A percentile compares a stretch with the other conserved stretches of the same genome.
These are phyloP conservation scores for Spondyliosoma cantharus DNA, from an alignment of 2,797 vertebrate species.

Conservation along the genomic window DNA sequence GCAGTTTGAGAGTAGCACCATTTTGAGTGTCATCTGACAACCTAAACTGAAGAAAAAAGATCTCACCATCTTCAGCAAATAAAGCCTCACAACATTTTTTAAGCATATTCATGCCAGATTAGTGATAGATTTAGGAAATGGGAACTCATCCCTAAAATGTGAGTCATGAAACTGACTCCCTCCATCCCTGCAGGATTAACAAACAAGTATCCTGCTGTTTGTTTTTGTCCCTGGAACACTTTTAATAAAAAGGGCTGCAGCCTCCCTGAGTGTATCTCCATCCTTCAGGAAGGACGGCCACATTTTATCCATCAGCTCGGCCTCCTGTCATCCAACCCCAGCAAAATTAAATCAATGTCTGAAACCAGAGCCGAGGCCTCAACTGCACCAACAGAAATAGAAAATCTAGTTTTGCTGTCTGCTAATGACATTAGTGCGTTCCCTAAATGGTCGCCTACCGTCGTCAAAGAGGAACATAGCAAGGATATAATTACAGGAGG, in stretches of 20 bases:
- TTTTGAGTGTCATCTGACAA: not conserved
- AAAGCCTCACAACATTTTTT: not conserved
- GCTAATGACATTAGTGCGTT: conserved; percentile 87
- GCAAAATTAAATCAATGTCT: conserved; percentile 89
- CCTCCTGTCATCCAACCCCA: conserved; percentile 86
- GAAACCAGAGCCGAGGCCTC: conserved; percentile 88
- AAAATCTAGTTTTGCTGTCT: conserved; percentile 87
- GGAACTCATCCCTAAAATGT: conserved; percentile 29
- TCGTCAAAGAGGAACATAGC: conserved; percentile 82
- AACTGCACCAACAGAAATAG: conserved; percentile 90
- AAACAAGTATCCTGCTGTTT: conserved; percentile 63
- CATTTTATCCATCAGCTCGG: conserved; percentile 83
- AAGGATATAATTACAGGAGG: conserved; percentile 85
- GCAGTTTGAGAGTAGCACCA: not conserved
- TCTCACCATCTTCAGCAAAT: not conserved
- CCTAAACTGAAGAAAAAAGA: too few species aligned
- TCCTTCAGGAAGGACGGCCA: conserved; percentile 81
- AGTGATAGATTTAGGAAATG: conserved; percentile 18
- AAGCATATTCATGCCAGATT: not conserved
- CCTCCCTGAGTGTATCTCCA: conserved; percentile 74
- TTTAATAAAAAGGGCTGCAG: conserved; percentile 81
- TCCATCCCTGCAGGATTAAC: conserved; percentile 34
- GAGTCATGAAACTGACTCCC: conserved; percentile 28
- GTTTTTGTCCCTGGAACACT: conserved; percentile 70
- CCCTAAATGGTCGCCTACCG: conserved; percentile 83